phyloP scores from a whole-genome alignment of 2,888 invertebrate genomes.

The Eupithecia insigniata region DNA sequence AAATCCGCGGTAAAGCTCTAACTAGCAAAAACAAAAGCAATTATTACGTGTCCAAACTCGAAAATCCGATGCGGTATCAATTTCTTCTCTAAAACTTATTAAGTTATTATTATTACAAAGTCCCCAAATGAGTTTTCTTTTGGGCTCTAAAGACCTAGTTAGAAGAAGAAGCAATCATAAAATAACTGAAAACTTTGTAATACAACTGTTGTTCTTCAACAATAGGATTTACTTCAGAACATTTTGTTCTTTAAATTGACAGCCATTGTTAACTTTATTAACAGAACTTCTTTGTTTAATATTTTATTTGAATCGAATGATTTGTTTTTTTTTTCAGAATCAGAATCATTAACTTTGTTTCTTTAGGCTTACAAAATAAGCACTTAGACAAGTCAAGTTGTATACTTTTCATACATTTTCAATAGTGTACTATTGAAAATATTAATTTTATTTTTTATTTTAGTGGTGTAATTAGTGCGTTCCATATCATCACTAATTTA shows the following conservation, averaged over 20 bases:
- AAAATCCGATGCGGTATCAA: slow-evolving; percentile 18
- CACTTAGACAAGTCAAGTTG: no score
- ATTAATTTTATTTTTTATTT: neutral
- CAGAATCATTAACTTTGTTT: no score
- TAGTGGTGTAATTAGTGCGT: neutral
- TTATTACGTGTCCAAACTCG: slow-evolving; percentile 13
- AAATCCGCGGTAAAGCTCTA: slow-evolving; percentile 1
- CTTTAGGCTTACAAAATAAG: no score
- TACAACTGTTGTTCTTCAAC: slow-evolving; percentile 27
- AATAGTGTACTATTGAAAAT: neutral
- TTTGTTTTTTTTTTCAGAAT: neutral
- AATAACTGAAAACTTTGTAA: slow-evolving; percentile 35
- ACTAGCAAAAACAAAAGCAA: slow-evolving; percentile 12
- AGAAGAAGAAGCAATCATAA: slow-evolving; percentile 35
- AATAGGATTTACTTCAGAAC: slow-evolving; percentile 29
- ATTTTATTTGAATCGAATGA: neutral
- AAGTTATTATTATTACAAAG: slow-evolving; percentile 35
- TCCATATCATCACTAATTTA: no score
- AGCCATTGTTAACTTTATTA: slow-evolving; percentile 20
- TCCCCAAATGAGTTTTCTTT: slow-evolving; percentile 39
- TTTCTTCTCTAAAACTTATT: slow-evolving; percentile 15
- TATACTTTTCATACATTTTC: no score
- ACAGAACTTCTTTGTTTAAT: neutral
- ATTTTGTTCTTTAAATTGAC: slow-evolving; percentile 32
- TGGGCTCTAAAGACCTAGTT: slow-evolving; percentile 30